A percentile compares a stretch with the other conserved stretches of the same genome.
Conservation (phyloP, 1,140 invertebrate genomes). For the Macrotrachela quadricornifera region DNA sequence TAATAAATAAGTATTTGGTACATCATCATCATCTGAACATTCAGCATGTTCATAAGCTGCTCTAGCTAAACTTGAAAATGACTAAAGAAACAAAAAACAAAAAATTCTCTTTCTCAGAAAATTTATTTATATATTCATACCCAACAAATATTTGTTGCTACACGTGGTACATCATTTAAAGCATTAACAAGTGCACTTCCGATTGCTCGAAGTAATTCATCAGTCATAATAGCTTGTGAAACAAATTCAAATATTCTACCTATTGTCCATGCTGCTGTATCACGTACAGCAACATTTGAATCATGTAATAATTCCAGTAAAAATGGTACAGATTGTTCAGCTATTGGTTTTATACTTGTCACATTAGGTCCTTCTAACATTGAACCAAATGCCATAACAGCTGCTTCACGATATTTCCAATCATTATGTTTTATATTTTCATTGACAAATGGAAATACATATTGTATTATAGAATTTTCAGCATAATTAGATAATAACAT, state of each 20-base stretch:
- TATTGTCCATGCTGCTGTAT: conserved; percentile 93
- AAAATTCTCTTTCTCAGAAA: too few species aligned
- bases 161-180: conserved; percentile 64
- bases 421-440: conserved; percentile 74
- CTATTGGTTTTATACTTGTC: conserved; percentile 62
- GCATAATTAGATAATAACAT: conserved; percentile 91
- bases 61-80: too few species aligned
- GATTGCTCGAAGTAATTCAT: conserved; percentile 48
- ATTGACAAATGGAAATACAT: conserved; percentile 88
- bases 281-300: conserved; percentile 66
- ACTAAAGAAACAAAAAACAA: too few species aligned
- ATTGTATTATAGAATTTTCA: conserved; percentile 82
- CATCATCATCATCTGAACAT: conserved; percentile 30
- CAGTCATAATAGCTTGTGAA: conserved; percentile 80
- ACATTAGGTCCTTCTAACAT: conserved; percentile 79
- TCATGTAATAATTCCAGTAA: conserved; percentile 84
- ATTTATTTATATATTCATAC: conserved; percentile 35
- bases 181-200: conserved; percentile 69
- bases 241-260: conserved; percentile 90
- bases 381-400: conserved; percentile 90
- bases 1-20: conserved; percentile 76
- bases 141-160: conserved; percentile 98
- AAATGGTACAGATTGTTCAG: conserved; percentile 83
- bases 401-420: conserved; percentile 83
- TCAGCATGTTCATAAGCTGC: too few species aligned